Base-by-base conservation (phyloP, 2,888 invertebrate species). In the Mythimna ferrago region DNA sequence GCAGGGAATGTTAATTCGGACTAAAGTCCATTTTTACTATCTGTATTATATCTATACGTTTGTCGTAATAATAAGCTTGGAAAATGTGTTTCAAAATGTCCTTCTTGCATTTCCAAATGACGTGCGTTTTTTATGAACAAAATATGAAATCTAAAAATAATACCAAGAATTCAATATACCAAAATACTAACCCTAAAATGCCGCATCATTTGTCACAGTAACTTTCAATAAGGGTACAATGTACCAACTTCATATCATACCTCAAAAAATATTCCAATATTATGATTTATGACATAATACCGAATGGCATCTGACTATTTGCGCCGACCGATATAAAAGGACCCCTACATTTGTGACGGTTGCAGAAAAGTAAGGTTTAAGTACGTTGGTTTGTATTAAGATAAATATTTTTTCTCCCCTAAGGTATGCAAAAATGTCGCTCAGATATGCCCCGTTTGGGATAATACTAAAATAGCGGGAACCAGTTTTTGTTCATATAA, bases 351-450 rank as follows among this genome's bases (percentile, higher is more conserved):
- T 32, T 19, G 14, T 56, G 21, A 7, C 38, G 51, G 71, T 64
- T 41, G 51, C 35, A 21, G 60, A 63, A 41, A 70, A 73, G 65
- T 62, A 73, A 66, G 88, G 38, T 89, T 92, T 79, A 56, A 2
- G 16, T 76, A 85, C 0, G 35, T 56, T 92, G 91, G 94, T 79
- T 71, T 77, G 71, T 81, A 80, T 86, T 86, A 88, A 90, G 92
- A 94, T 93, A 93, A 92, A 92, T 94, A 92, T 93, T 90, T 86
- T 87, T 74, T 85, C 90, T 92, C 93, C 94, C 94, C 91, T 85
- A 89, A 91, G 93, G 91, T 95, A 95, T 95, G 95, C 94, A 95
- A 95, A 95, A 95, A 95, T 94, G 94, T 93, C 90, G 90, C 90
- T 85, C 87, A 92, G 92, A 92, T 92, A 94, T 92, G 90, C 91